Base-by-base conservation (phyloP, 1,140 invertebrate genomes). In the Leucophenga varia region DNA sequence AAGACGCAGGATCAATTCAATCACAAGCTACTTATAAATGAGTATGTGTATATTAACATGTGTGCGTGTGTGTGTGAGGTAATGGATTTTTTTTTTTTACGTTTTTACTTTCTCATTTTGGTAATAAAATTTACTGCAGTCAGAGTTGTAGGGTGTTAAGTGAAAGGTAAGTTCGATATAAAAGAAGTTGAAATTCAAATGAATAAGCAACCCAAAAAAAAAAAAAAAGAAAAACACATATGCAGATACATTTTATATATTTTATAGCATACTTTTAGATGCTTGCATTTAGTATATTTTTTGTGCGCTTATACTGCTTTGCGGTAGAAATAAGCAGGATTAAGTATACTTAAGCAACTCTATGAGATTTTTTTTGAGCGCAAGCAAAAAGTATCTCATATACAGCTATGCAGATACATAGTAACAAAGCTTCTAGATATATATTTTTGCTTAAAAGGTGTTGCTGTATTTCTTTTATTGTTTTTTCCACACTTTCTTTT, bases 11-110 rank as follows among this genome's bases (percentile, higher is more conserved):
- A 64, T 61, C 61, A 65, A 65, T 65, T 65, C 63, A 65, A 65
- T 67, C 63, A 63, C 61, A 56, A 65, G 61, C 61, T 65, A 65
- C 59, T 67, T 65, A 65, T 58, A 64, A 52, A 61, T 63, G 67
- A 28, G 12, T 7, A 7, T 28, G 25, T 12, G 25, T 28, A 28
- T 6, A 12, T 28, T 28, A 28, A 28, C 6, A 12, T 28, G 37
- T 21, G 36, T 34, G 35, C 38, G 36, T 32, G 38, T 40, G 14
- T 47, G 22, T 25, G 22, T 25, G 22, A 10, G 5, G 22, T 25
- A 25, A 25, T 25, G 22, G 22, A 25, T 25, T 25, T 25, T 25
- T 25, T 6, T 25, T n/a, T n/a, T n/a, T n/a, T n/a, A n/a, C n/a
- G n/a, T n/a, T n/a, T n/a, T n/a, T n/a, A n/a, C n/a, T n/a, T n/a